phyloP scores from a whole-genome alignment of 2,888 invertebrate genomes.

The Nomada fabriciana region DNA sequence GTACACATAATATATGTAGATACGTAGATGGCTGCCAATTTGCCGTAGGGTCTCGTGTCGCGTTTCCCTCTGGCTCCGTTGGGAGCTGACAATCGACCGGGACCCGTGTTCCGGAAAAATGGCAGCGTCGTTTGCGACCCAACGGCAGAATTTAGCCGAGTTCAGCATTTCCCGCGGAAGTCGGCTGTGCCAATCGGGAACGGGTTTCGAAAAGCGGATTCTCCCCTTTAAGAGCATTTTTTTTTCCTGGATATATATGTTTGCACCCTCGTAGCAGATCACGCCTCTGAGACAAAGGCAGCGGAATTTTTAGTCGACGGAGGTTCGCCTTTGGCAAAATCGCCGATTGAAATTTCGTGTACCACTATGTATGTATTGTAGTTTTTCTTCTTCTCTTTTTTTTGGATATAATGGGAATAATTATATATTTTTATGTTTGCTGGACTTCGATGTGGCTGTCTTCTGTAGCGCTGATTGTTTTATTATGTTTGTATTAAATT shows the following conservation, averaged over 20 bases:
- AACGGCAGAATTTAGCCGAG: constrained; percentile 32
- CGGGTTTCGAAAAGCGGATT: constrained; percentile 14
- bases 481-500: too few species aligned
- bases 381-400: background rate
- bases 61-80: constrained; percentile 17
- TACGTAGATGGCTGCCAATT: constrained; percentile 52
- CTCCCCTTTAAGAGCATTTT: constrained; percentile 28
- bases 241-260: background rate
- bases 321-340: background rate
- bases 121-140: constrained; percentile 11
- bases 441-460: too few species aligned
- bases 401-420: too few species aligned
- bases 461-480: too few species aligned
- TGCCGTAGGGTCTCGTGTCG: constrained; percentile 12
- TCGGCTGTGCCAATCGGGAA: constrained; percentile 1
- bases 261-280: background rate
- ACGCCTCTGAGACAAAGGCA: constrained; percentile 4
- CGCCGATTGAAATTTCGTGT: background rate
- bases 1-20: constrained; percentile 52
- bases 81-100: constrained; percentile 34
- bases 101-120: constrained; percentile 24
- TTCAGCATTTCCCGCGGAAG: constrained; percentile 42
- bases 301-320: constrained; percentile 4
- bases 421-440: too few species aligned
- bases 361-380: too few species aligned